A percentile compares a stretch with the other conserved stretches of the same genome.
Conservation (phyloP, 2,113 vertebrate species). For the Megaleporinus macrocephalus region DNA sequence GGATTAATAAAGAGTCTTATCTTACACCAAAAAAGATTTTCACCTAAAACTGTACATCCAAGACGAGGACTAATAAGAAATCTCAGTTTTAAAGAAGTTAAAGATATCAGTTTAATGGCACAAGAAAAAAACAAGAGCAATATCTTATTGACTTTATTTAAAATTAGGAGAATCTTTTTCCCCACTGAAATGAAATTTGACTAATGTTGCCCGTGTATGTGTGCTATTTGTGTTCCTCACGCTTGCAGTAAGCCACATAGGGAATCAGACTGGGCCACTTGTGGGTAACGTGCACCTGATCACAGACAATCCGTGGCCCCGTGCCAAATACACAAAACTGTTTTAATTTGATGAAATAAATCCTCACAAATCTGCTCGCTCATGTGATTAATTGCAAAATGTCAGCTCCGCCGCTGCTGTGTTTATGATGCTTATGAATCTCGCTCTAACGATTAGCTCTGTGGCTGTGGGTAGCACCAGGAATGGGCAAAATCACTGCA, state of each 20-base stretch:
- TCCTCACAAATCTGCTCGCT: conserved; percentile 39
- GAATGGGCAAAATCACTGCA: conserved; percentile 61
- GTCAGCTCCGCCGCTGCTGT: conserved; percentile 22
- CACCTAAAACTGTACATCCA: too few relatives aligned
- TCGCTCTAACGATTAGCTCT: conserved; percentile 67
- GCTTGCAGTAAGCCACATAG: conserved; percentile 78
- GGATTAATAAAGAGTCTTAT: too few relatives aligned
- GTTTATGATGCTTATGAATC: conserved; percentile 54
- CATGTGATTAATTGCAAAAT: conserved; percentile 52
- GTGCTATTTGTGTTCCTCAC: conserved; percentile 61
- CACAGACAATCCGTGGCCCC: conserved; percentile 72
- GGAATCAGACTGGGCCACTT: conserved; percentile 79
- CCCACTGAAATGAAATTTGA: conserved; percentile 52
- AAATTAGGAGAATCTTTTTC: background rate
- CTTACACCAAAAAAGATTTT: too few relatives aligned
- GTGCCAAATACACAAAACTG: conserved; percentile 71
- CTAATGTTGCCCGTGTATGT: conserved; percentile 59
- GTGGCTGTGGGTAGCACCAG: conserved; percentile 60
- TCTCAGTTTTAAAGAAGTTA: background rate
- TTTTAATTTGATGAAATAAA: conserved; percentile 67
- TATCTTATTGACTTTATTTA: background rate
- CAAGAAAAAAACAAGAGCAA: too few relatives aligned
- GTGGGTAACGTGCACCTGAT: conserved; percentile 82
- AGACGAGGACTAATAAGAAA: background rate
- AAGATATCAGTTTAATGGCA: too few relatives aligned